Conservation (phyloP, 2,113 vertebrate genomes). For the Nothobranchius furzeri region DNA sequence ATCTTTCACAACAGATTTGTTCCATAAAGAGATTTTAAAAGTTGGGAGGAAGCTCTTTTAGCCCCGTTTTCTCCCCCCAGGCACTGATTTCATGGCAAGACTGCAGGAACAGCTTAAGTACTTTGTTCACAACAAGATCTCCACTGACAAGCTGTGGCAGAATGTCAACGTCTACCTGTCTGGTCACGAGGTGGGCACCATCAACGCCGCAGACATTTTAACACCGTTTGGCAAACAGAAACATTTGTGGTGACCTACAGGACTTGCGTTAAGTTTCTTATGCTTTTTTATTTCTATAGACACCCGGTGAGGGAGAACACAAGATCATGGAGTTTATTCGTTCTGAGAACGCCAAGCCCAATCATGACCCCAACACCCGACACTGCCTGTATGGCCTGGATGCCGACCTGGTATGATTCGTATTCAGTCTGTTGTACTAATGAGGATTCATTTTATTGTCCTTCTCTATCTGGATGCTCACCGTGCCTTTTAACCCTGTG, state of each 20-base stretch:
- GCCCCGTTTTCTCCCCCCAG: constrained; percentile 68
- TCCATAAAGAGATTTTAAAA: too few species aligned
- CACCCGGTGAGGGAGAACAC: constrained; percentile 97
- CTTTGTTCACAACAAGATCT: constrained; percentile 97
- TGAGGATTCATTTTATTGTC: background rate
- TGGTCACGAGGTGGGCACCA: constrained; percentile 92
- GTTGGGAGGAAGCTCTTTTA: background rate
- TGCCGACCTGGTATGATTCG: constrained; percentile 89
- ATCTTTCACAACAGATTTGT: too few species aligned
- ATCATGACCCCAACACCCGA: constrained; percentile 92
- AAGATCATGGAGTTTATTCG: constrained; percentile 99
- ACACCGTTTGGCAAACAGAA: background rate
- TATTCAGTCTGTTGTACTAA: background rate
- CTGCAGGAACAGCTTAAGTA: constrained; percentile 97
- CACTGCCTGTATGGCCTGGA: constrained; percentile 98
- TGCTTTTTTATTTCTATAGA: constrained; percentile 73
- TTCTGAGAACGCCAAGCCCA: constrained; percentile 86
- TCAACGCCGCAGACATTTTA: too few species aligned
- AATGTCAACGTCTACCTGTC: constrained; percentile 93
- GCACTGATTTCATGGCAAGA: constrained; percentile 96
- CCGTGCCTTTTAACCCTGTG: background rate
- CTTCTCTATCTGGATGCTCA: background rate
- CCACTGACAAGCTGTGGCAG: constrained; percentile 93
- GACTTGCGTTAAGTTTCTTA: background rate
- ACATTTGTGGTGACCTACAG: background rate